Base-by-base conservation (phyloP, 2,888 invertebrate genomes). In the Halictus quadricinctus region DNA sequence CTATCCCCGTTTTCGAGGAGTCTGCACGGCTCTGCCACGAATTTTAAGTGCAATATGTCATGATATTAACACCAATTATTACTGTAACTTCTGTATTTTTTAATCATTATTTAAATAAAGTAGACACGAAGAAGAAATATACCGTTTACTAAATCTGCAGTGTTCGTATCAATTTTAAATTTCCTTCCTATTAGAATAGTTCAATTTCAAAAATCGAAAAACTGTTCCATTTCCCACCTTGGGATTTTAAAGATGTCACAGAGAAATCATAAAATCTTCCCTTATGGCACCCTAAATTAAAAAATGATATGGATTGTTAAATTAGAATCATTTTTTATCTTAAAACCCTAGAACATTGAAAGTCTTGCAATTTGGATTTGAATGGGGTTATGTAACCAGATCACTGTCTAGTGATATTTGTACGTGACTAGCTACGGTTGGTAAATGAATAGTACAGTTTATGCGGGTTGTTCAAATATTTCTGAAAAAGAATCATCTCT, bases 41-140 rank as follows among this genome's bases (percentile, higher is more conserved):
- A 64, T 64, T 64, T 58, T 29, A 18, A 29, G 64, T 36, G 64
- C 64, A 29, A 29, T 36, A 64, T 29, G 15, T 18, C 60, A 64
- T 18, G 64, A 25, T 18, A 29, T 64, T 64, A 64, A 64, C 64
- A 64, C 29, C 64, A 64, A 64, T 8, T 64, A 29, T 64, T 29
- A 36, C 3, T 64, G 64, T 64, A 64, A 64, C 8, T 18, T 15
- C 0, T 64, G 64, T 64, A 64, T 29, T 64, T 64, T 64, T 64
- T 18, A 36, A 64, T 64, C 18, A 64, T 64, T 29, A 29, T 64
- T 64, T 18, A 64, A 64, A 64, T 64, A 64, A 64, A 64, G 64
- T 64, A 64, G 29, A 29, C 13, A 29, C 29, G 15, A 29, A 64
- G 64, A 64, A 7, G 15, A 15, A 29, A 15, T 29, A 8, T 25